Base-by-base conservation (phyloP, 2,888 invertebrate species). In the Xylota sylvarum region DNA sequence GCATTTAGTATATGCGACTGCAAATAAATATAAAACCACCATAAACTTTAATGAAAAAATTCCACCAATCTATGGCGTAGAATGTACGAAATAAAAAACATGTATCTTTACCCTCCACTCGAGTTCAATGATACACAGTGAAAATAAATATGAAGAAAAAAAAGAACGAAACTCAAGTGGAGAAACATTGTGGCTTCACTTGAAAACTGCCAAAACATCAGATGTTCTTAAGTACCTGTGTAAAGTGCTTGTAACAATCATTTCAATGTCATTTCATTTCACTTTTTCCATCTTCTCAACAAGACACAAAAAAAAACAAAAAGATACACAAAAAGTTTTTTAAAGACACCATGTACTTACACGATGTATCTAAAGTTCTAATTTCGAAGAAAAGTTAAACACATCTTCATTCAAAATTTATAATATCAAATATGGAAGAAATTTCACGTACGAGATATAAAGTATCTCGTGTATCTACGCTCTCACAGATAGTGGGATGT, bases 231-330 rank as follows among this genome's bases (percentile, higher is more conserved):
- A 81, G 80, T 81, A 80, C 76, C 85, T 77, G 80, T 81, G 80
- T 76, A 60, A 76, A 85, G 85, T 85, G 85, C 65, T 81, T 76
- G 81, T 81, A 80, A 74, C 80, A 80, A 70, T 76, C 74, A 76
- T 74, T 84, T 80, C 70, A 70, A 69, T 80, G 80, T 76, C 84
- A 85, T 52, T 67, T 27, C 40, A 27, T 30, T 50, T 37, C 37
- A 52, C 55, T 40, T 69, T 40, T 19, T 19, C 23, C 37, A 56
- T 32, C 56, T 46, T 37, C 9, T n/a, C 27, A 58, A 35, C 48
- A 35, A 50, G 10, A 27, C n/a, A 12, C 23, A 23, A 5, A 46
- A n/a, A 46, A 48, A 46, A 46, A n/a, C 30, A 48, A 46, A 32
- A 40, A 35, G 35, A 35, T 35, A 37, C 37, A 37, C 27, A 48